These are phyloP conservation scores for Phaethornis superciliosus DNA, from an alignment of 2,113 vertebrate genomes.

Conservation along the genomic window DNA sequence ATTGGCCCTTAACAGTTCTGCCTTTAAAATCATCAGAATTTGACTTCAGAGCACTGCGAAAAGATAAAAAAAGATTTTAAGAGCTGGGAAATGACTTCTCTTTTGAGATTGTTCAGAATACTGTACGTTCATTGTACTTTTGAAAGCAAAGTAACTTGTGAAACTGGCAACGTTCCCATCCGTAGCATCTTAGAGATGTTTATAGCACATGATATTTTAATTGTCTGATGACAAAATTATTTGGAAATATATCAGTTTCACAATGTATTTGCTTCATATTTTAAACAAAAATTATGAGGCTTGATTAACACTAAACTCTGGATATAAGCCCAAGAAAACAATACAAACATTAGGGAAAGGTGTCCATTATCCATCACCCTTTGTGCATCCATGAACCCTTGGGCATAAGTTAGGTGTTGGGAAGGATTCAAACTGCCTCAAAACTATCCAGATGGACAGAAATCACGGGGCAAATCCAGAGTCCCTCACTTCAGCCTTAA, in stretches of 20 bases:
- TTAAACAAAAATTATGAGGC: background rate
- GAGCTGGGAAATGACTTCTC: constrained; percentile 46
- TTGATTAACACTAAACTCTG: background rate
- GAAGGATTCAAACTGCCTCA: background rate
- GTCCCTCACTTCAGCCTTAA: background rate
- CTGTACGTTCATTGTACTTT: constrained; percentile 59
- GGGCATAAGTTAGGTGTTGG: background rate
- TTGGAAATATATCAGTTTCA: constrained; percentile 18
- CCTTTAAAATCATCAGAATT: constrained; percentile 49
- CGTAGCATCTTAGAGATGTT: constrained; percentile 1
- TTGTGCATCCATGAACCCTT: background rate
- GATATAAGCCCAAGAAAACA: background rate
- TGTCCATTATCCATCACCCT: background rate
- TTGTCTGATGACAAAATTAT: constrained; percentile 20
- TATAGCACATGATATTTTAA: constrained; percentile 52
- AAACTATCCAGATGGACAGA: background rate
- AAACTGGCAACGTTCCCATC: constrained; percentile 42
- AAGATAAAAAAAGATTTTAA: constrained; percentile 55
- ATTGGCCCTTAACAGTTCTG: constrained; percentile 13
- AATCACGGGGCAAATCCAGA: background rate
- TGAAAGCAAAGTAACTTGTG: constrained; percentile 28
- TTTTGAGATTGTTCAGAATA: constrained; percentile 50
- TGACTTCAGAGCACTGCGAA: constrained; percentile 26
- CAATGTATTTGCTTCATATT: background rate
- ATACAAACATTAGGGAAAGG: background rate